Conservation (phyloP, 2,797 vertebrate species). For the Galaxias olidus region DNA sequence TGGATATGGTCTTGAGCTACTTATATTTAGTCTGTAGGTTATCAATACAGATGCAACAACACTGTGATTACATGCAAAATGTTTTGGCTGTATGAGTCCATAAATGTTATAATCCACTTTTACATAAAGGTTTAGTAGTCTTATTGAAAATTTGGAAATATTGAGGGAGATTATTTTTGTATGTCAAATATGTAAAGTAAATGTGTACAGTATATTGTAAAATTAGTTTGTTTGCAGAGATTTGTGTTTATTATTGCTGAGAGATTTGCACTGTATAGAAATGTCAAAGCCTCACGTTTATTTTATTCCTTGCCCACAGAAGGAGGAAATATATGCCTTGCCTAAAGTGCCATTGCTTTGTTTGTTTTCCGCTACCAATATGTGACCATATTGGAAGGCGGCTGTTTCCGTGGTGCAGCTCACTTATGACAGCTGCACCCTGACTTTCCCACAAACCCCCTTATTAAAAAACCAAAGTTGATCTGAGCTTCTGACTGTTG, state of each 20-base stretch:
- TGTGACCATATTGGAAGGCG: conserved; percentile 16
- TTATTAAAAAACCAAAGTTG: conserved; percentile 47
- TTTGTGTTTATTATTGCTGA: conserved; percentile 65
- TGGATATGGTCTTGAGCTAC: too few species aligned
- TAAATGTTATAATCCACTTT: neutral
- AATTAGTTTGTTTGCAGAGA: conserved; percentile 54
- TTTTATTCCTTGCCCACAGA: conserved; percentile 82
- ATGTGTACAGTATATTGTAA: conserved; percentile 85
- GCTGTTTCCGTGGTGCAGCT: conserved; percentile 23
- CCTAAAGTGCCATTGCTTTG: conserved; percentile 68
- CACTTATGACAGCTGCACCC: conserved; percentile 19
- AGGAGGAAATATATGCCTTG: conserved; percentile 65
- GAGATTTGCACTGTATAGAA: conserved; percentile 82
- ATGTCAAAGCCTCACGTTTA: conserved; percentile 77
- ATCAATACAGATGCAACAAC: too few species aligned
- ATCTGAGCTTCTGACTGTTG: conserved; percentile 36
- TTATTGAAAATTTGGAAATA: conserved; percentile 16
- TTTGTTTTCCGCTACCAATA: conserved; percentile 21
- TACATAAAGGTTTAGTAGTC: neutral
- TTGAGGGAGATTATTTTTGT: conserved; percentile 68
- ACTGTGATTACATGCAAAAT: too few species aligned
- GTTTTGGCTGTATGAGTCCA: neutral
- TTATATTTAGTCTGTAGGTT: neutral
- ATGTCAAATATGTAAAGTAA: conserved; percentile 61
- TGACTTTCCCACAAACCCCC: conserved; percentile 31